Percentiles rank a stretch among this genome's conserved stretches.
Evolutionary conservation across 2,113 vertebrate species (phyloP).

Genomic region (Pachyramphus minor): DNA sequence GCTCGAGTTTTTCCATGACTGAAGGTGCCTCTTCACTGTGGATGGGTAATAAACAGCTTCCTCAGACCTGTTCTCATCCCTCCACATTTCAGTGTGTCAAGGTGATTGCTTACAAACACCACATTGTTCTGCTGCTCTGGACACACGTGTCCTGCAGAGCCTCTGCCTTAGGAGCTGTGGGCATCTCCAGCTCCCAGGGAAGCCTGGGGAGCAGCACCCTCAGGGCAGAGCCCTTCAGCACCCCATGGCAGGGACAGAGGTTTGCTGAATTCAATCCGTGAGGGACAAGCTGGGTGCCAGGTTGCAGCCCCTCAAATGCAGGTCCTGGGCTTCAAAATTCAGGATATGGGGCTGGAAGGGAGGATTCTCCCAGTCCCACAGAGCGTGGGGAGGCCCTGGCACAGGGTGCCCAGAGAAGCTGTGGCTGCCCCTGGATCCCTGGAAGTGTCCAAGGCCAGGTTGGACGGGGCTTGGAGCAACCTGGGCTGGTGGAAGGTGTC

Average conservation of each 20-base stretch:
- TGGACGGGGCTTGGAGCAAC: neutral
- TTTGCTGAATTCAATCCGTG: neutral
- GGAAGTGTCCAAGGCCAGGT: neutral
- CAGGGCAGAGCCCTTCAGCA: neutral
- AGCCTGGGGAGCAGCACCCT: neutral
- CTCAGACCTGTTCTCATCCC: slow-evolving; percentile 42
- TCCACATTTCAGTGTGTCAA: neutral
- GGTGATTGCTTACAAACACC: slow-evolving; percentile 46
- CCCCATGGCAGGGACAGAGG: neutral
- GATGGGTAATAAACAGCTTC: slow-evolving; percentile 36
- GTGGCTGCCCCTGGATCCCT: neutral
- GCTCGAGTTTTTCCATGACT: neutral
- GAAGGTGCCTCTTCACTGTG: neutral
- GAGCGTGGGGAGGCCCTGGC: neutral
- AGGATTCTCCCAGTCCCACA: neutral
- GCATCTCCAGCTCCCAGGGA: neutral
- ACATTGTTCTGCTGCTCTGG: neutral
- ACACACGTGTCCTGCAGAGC: neutral
- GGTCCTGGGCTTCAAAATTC: neutral
- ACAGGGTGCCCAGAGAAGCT: no score
- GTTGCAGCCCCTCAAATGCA: fast-evolving
- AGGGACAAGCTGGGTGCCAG: neutral
- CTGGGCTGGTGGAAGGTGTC: neutral
- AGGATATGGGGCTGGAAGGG: neutral
- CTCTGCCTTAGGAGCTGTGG: neutral